Percentiles rank a stretch among this genome's conserved stretches.
Conservation (phyloP, 2,113 vertebrate species). For the Esox niger region DNA sequence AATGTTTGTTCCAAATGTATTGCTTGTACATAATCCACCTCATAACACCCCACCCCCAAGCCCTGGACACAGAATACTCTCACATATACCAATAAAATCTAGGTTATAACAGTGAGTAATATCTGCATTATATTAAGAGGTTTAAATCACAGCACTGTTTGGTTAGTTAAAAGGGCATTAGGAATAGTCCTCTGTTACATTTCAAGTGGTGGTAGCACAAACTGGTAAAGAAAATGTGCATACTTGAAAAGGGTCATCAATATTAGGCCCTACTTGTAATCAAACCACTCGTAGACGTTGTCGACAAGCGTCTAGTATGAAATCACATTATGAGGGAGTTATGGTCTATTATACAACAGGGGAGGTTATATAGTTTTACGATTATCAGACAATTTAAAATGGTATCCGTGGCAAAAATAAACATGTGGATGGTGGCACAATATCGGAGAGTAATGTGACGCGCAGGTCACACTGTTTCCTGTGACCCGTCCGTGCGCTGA, state of each 20-base stretch:
- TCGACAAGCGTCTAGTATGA: not conserved
- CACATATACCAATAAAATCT: not conserved
- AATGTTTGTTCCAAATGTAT: too few relatives aligned
- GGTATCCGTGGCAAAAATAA: not conserved
- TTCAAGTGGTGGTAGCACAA: not conserved
- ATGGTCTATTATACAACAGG: not conserved
- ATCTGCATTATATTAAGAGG: not conserved
- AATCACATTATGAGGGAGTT: not conserved
- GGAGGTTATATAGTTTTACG: not conserved
- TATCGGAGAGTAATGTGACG: slow-evolving; percentile 17
- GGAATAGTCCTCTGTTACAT: not conserved
- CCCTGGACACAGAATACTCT: too few relatives aligned
- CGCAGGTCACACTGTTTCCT: slow-evolving; percentile 4
- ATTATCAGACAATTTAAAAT: not conserved
- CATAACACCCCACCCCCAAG: too few relatives aligned
- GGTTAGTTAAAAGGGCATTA: not conserved
- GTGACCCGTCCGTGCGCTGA: slow-evolving; percentile 5
- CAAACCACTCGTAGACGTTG: too few relatives aligned
- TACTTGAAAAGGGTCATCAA: not conserved
- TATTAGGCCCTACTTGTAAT: too few relatives aligned
- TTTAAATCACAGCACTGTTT: not conserved
- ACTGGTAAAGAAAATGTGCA: not conserved
- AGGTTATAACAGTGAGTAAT: not conserved
- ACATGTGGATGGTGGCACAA: slow-evolving; percentile 2
- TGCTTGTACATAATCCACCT: too few relatives aligned